phyloP scores from a whole-genome alignment of 2,888 invertebrate genomes.

The Scrobipalpa costella region DNA sequence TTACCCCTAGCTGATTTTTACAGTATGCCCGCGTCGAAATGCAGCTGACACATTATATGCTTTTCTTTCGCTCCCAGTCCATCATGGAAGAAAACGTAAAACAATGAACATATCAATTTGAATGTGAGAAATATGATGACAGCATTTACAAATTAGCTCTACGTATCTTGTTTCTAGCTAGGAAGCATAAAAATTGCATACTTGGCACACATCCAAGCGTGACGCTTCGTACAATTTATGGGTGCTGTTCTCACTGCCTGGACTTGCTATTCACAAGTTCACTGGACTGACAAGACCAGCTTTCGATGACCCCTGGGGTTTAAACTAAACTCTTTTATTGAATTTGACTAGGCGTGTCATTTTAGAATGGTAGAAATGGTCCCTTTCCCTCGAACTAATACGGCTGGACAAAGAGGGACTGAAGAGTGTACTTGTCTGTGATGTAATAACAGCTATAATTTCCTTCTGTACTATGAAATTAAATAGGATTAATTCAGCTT shows the following conservation, averaged over 20 bases:
- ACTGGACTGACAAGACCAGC: conserved; percentile 45
- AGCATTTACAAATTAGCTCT: neutral
- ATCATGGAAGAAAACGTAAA: no score
- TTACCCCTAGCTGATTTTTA: no score
- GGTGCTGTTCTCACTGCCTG: conserved; percentile 44
- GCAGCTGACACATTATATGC: no score
- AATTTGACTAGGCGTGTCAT: conserved; percentile 47
- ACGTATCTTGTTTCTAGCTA: neutral
- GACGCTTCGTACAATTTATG: conserved; percentile 42
- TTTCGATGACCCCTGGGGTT: conserved; percentile 39
- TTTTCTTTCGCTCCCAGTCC: no score
- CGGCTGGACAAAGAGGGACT: conserved; percentile 29
- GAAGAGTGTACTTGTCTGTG: conserved; percentile 5
- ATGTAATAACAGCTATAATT: conserved; percentile 12
- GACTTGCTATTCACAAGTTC: conserved; percentile 46
- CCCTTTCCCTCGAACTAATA: conserved; percentile 49
- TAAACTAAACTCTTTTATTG: conserved; percentile 30
- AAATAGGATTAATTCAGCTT: neutral
- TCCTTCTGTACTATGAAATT: neutral
- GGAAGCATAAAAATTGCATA: conserved; percentile 30
- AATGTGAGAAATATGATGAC: neutral
- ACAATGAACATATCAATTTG: neutral
- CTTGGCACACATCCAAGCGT: conserved; percentile 39
- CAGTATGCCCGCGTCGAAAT: no score
- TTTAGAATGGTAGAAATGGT: conserved; percentile 44